phyloP scores from a whole-genome alignment of 2,797 vertebrate genomes.

The Thalassophryne amazonica region DNA sequence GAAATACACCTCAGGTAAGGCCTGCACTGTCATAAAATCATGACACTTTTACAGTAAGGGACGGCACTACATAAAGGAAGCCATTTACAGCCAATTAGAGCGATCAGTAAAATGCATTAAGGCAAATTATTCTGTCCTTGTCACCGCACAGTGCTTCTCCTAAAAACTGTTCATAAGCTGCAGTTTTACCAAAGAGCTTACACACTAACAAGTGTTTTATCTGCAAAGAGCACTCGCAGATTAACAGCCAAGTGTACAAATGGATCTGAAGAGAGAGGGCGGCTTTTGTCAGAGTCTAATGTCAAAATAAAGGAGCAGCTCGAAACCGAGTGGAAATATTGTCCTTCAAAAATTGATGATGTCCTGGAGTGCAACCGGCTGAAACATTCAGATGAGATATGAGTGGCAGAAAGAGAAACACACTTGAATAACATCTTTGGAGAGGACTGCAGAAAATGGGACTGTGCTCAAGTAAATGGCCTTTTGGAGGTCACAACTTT shows the following conservation, averaged over 20 bases:
- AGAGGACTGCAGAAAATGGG: conserved; percentile 56
- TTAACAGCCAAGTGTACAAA: conserved; percentile 55
- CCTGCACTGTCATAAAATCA: conserved; percentile 55
- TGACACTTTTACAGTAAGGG: conserved; percentile 58
- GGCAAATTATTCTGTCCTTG: conserved; percentile 62
- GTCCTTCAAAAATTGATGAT: conserved; percentile 67
- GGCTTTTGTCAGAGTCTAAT: conserved; percentile 42
- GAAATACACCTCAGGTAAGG: conserved; percentile 56
- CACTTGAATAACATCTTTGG: conserved; percentile 55
- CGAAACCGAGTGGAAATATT: conserved; percentile 56
- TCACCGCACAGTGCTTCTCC: conserved; percentile 42
- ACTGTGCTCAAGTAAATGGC: conserved; percentile 32
- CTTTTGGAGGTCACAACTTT: conserved; percentile 53
- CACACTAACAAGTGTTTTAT: conserved; percentile 35
- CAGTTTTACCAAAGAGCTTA: conserved; percentile 30
- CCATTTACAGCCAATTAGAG: conserved; percentile 63
- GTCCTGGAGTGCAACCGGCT: conserved; percentile 61
- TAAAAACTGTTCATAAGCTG: conserved; percentile 38
- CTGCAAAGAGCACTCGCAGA: conserved; percentile 33
- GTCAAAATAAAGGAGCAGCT: conserved; percentile 51
- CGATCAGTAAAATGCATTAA: conserved; percentile 61
- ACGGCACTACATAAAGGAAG: conserved; percentile 61
- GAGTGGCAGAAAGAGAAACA: conserved; percentile 58
- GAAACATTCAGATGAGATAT: conserved; percentile 62
- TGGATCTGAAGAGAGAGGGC: conserved; percentile 44